Evolutionary conservation across 2,113 vertebrate genomes (phyloP).

Genomic region (Regulus satrapa): DNA sequence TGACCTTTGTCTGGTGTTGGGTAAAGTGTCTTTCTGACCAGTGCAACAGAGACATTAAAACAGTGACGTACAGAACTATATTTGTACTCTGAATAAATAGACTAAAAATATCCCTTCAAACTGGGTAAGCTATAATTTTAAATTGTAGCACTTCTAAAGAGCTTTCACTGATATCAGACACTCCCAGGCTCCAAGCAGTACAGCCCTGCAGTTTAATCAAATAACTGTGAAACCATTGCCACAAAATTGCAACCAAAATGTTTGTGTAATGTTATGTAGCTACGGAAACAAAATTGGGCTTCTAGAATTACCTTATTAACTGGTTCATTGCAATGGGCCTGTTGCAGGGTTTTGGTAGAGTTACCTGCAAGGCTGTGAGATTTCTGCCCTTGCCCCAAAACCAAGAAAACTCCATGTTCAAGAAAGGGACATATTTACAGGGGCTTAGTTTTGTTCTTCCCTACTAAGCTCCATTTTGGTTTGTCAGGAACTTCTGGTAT

Average conservation of each 20-base stretch:
- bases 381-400: neutral
- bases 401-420: neutral
- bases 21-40: constrained; percentile 41
- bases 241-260: constrained; percentile 74
- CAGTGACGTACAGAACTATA: constrained; percentile 50
- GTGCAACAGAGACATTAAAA: constrained; percentile 26
- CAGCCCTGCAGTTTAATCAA: constrained; percentile 65
- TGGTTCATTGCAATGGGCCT: constrained; percentile 34
- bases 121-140: constrained; percentile 69
- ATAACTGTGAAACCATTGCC: constrained; percentile 71
- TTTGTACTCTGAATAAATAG: constrained; percentile 57
- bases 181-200: constrained; percentile 53
- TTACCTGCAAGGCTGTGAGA: neutral
- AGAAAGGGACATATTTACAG: neutral
- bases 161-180: constrained; percentile 60
- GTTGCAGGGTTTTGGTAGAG: neutral
- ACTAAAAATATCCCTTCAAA: constrained; percentile 68
- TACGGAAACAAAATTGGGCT: constrained; percentile 75
- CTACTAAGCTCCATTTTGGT: neutral
- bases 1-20: constrained; percentile 21
- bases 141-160: constrained; percentile 61
- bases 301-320: constrained; percentile 74
- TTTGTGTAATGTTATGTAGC: constrained; percentile 80
- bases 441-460: neutral
- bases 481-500: neutral